phyloP scores from a whole-genome alignment of 1,140 invertebrate genomes.

The Scaptodrosophila lebanonensis region DNA sequence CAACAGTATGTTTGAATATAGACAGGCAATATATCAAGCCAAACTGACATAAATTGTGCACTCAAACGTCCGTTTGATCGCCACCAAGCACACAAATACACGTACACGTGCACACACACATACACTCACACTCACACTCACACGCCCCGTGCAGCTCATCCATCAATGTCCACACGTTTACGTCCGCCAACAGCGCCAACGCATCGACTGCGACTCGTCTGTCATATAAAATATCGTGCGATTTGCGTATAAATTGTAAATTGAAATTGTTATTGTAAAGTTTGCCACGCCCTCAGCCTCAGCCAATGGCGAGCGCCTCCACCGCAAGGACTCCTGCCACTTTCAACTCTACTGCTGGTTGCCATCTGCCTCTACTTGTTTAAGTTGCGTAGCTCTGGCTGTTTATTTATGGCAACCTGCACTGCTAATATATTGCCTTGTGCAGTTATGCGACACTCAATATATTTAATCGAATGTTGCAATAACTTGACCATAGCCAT shows the following conservation, averaged over 20 bases:
- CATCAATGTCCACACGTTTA: conserved; percentile 66
- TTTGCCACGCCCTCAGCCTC: background rate
- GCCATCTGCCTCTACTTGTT: too few relatives aligned
- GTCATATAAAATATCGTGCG: conserved; percentile 44
- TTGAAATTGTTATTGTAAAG: conserved; percentile 67
- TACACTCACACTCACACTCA: too few relatives aligned
- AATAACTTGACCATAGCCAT: conserved; percentile 62
- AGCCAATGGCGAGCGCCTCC: too few relatives aligned
- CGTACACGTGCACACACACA: too few relatives aligned
- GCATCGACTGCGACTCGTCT: conserved; percentile 20
- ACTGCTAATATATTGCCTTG: conserved; percentile 43
- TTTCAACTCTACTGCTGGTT: too few relatives aligned
- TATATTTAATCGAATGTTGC: conserved; percentile 54
- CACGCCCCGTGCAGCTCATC: too few relatives aligned
- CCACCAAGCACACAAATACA: background rate
- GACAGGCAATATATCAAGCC: conserved; percentile 54
- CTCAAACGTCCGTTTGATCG: conserved; percentile 44
- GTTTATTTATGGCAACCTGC: conserved; percentile 61
- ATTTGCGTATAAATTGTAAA: conserved; percentile 41
- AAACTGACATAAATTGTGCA: conserved; percentile 65
- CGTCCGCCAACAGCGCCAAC: conserved; percentile 28
- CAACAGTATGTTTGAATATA: background rate
- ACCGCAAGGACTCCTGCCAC: too few relatives aligned
- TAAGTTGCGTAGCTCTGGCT: too few relatives aligned
- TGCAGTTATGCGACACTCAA: conserved; percentile 55